Base-by-base conservation (phyloP, 2,113 vertebrate genomes). In the Amblyornis subalaris region DNA sequence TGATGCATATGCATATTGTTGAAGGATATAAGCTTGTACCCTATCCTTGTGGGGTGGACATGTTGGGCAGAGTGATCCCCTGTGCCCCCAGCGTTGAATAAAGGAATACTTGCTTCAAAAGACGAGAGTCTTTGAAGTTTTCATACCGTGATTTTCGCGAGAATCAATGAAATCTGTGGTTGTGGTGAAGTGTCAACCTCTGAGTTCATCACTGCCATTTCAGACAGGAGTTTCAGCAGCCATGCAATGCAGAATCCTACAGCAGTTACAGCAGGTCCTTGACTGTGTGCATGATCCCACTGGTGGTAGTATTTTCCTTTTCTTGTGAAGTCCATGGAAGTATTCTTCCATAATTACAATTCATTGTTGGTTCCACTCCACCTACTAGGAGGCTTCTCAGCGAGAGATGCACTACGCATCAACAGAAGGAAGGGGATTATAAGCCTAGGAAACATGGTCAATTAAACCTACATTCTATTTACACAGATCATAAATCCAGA, bases 401-500 rank as follows among this genome's bases (percentile, higher is more conserved):
- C 33, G 61, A 87, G 58, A 87, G 66, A 86, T 33, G 51, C 44
- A 80, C 33, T 45, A 35, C 5, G 26, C 44, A 67, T 50, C 71
- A 88, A 93, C n/a, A 74, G 64, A 95, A 94, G 54, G 87, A 84
- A 90, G 5, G 13, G 25, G n/a, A 75, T 80, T 89, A 86, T 44
- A 87, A 89, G 26, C 71, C 54, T 65, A 89, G 83, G 66, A 91
- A 88, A 90, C 86, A 90, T 1, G n/a, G 64, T 91, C 66, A 94
- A 62, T 78, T 89, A 93, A 95, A 85, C 1, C 0, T 64, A 86
- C 69, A 70, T 86, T 50, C n/a, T 73, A 58, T 81, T 94, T 74
- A 89, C 48, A 88, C 75, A 96, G 72, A 66, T 45, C 88, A 85
- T 80, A 92, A 93, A 88, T 89, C 47, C 58, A 76, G 19, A 35